Conservation (phyloP, 2,888 invertebrate genomes). For the Asteroscopus sphinx region DNA sequence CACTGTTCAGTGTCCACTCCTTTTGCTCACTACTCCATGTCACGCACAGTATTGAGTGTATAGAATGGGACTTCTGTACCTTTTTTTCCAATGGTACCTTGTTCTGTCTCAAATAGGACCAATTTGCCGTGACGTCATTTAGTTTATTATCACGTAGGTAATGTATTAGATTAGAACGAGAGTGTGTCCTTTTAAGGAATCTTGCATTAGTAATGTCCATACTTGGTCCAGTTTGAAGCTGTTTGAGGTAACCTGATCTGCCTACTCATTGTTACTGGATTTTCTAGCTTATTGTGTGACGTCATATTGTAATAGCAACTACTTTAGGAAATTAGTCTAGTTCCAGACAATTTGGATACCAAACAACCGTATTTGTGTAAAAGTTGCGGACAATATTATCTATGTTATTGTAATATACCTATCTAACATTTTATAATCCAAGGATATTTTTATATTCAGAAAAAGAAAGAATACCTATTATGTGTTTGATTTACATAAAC, state of each 20-base stretch:
- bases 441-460: too few relatives aligned
- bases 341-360: too few relatives aligned
- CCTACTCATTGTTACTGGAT: background rate
- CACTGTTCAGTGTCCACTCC: too few relatives aligned
- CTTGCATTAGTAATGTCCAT: background rate
- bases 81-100: too few relatives aligned
- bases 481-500: too few relatives aligned
- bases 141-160: too few relatives aligned
- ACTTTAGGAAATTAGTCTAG: background rate
- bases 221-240: constrained; percentile 2
- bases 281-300: constrained; percentile 11
- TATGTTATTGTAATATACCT: too few relatives aligned
- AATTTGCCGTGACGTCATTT: constrained; percentile 5
- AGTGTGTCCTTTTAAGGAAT: background rate
- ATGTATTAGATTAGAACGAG: constrained; percentile 3
- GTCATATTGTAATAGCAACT: background rate
- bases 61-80: background rate
- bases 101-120: too few relatives aligned
- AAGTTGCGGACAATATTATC: too few relatives aligned
- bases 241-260: background rate
- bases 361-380: too few relatives aligned
- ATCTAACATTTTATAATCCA: too few relatives aligned
- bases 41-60: background rate
- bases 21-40: background rate
- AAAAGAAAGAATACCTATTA: too few relatives aligned